These are phyloP conservation scores for Coleophora flavipennella DNA, from an alignment of 2,888 invertebrate genomes.

Conservation along the genomic window DNA sequence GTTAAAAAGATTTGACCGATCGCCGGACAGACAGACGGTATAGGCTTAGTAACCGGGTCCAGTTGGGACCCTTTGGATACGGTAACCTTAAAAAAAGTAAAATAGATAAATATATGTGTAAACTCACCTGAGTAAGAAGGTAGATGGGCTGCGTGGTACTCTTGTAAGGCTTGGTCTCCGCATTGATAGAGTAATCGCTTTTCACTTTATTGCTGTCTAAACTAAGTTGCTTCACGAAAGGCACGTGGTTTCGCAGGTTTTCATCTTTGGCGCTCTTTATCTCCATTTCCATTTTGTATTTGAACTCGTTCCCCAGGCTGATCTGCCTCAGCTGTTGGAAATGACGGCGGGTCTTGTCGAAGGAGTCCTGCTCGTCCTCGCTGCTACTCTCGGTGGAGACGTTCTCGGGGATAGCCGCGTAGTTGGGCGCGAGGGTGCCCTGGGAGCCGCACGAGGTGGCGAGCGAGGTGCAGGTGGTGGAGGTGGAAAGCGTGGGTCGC, in stretches of 20 bases:
- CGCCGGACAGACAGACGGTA: no score
- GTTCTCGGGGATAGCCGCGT: slow-evolving; percentile 56
- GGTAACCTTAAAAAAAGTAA: no score
- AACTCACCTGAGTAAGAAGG: slow-evolving; percentile 58
- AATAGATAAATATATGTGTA: background rate
- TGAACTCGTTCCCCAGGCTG: slow-evolving; percentile 76
- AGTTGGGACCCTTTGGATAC: no score
- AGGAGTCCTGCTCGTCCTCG: slow-evolving; percentile 69
- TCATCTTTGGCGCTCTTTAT: slow-evolving; percentile 74
- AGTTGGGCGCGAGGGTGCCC: slow-evolving; percentile 56
- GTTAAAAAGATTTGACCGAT: no score
- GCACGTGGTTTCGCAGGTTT: slow-evolving; percentile 73
- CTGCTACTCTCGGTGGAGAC: slow-evolving; percentile 61
- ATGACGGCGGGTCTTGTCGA: slow-evolving; percentile 70
- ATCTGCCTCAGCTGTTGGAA: slow-evolving; percentile 76
- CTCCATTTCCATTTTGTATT: slow-evolving; percentile 77
- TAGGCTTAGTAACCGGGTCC: no score
- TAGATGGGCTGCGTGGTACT: slow-evolving; percentile 70
- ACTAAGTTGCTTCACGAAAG: slow-evolving; percentile 74
- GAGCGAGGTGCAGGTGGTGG: slow-evolving; percentile 75
- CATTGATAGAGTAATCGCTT: slow-evolving; percentile 54
- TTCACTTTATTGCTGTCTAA: slow-evolving; percentile 73
- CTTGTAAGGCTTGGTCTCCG: slow-evolving; percentile 54
- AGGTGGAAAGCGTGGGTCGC: slow-evolving; percentile 67
- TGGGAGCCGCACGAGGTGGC: slow-evolving; percentile 68